Percentiles rank a stretch among this genome's conserved stretches.
phyloP scores from a whole-genome alignment of 2,797 vertebrate species.

The Rhinichthys osculus region DNA sequence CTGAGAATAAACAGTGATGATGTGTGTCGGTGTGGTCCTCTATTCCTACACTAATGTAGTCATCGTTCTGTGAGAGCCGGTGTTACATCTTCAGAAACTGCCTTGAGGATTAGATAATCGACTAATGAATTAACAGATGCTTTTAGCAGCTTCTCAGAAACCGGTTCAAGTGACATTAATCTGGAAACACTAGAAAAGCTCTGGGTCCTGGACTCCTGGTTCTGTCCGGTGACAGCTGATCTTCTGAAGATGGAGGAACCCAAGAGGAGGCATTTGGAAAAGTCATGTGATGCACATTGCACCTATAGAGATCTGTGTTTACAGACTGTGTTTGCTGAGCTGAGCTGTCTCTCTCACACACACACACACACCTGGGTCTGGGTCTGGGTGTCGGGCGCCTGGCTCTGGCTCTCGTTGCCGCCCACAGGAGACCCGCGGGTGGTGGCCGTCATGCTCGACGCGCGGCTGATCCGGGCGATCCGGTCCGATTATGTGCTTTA shows the following conservation, averaged over 20 bases:
- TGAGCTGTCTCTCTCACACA: no score
- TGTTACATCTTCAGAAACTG: no score
- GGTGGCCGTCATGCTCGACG: conserved; percentile 96
- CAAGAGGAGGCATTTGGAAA: background rate
- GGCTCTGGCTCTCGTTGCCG: conserved; percentile 95
- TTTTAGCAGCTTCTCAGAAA: background rate
- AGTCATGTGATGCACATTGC: background rate
- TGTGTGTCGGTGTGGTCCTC: no score
- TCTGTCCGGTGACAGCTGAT: background rate
- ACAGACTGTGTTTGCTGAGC: no score
- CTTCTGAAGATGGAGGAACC: no score
- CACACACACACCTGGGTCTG: conserved; percentile 80
- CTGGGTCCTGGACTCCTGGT: no score
- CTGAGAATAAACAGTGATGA: no score
- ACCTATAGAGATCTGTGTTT: background rate
- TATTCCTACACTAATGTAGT: no score
- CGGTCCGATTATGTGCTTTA: conserved; percentile 91
- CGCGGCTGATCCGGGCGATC: conserved; percentile 99
- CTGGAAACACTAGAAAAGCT: no score
- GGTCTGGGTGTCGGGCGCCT: conserved; percentile 96
- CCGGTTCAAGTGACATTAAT: background rate
- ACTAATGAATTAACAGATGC: background rate
- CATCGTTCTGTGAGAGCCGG: no score
- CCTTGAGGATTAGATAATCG: no score
- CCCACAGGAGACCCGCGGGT: conserved; percentile 99